phyloP scores from a whole-genome alignment of 2,113 vertebrate species.

The Rhombomys opimus region DNA sequence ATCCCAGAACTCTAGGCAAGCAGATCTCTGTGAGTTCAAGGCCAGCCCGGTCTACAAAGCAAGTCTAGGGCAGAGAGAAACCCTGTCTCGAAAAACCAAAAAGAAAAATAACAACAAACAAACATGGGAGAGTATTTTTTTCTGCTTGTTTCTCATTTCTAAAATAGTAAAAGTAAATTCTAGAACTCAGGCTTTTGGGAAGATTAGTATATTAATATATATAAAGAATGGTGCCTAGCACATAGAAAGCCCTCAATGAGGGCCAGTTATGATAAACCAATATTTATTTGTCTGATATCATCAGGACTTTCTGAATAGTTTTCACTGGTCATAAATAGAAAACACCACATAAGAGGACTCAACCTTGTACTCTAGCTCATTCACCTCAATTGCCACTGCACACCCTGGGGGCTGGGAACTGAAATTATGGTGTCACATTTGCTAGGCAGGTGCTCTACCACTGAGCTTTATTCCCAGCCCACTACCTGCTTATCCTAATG shows the following conservation, averaged over 20 bases:
- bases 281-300: conserved; percentile 23
- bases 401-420: not conserved
- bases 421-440: no score
- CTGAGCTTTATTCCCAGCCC: not conserved
- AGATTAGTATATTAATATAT: not conserved
- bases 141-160: not conserved
- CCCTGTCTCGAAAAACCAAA: no score
- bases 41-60: no score
- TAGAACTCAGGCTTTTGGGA: not conserved
- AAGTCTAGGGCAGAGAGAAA: no score
- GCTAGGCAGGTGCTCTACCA: not conserved
- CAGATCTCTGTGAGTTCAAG: no score
- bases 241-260: conserved; percentile 17
- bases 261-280: not conserved
- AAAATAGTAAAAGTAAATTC: conserved; percentile 31
- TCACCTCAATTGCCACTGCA: not conserved
- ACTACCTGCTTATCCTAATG: not conserved
- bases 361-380: not conserved
- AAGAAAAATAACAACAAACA: no score
- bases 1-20: no score
- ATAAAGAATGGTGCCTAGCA: not conserved
- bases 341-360: conserved; percentile 12
- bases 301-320: not conserved
- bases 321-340: conserved; percentile 17
- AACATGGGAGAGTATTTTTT: not conserved